Conservation (phyloP, 1,140 invertebrate genomes). For the Dysdera silvatica region DNA sequence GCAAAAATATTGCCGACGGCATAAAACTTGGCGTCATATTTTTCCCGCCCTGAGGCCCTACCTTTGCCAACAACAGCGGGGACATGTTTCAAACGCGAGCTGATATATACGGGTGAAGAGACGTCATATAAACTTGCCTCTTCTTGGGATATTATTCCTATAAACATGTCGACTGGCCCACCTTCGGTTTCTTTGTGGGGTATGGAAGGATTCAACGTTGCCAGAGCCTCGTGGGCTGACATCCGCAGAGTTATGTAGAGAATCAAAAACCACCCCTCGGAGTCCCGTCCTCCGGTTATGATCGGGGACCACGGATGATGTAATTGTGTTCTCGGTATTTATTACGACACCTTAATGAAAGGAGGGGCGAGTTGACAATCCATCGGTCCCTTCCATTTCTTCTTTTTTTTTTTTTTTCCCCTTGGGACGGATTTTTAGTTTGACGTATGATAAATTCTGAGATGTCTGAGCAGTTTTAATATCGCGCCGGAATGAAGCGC, state of each 20-base stretch:
- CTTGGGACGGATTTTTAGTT: too few species aligned
- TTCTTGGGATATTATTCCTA: constrained; percentile 29
- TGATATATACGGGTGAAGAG: constrained; percentile 28
- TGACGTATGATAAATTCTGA: too few species aligned
- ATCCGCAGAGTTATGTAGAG: background rate
- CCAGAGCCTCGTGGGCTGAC: background rate
- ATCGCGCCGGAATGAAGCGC: too few species aligned
- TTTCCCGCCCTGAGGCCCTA: too few species aligned
- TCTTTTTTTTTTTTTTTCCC: too few species aligned
- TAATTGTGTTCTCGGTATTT: constrained; percentile 30
- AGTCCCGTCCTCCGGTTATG: too few species aligned
- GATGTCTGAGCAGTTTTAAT: too few species aligned
- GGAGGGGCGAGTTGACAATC: constrained; percentile 22
- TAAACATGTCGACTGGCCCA: constrained; percentile 29
- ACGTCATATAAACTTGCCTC: constrained; percentile 25
- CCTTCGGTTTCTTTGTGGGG: constrained; percentile 16
- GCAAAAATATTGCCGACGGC: too few species aligned
- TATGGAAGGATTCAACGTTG: background rate
- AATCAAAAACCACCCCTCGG: background rate
- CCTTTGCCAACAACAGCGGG: too few species aligned
- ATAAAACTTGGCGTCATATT: too few species aligned
- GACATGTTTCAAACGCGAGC: constrained; percentile 28
- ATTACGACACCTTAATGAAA: constrained; percentile 32
- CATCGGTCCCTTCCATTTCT: constrained; percentile 12
- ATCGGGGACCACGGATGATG: constrained; percentile 8